phyloP scores from a whole-genome alignment of 2,113 vertebrate genomes.

The Lagopus leucura region DNA sequence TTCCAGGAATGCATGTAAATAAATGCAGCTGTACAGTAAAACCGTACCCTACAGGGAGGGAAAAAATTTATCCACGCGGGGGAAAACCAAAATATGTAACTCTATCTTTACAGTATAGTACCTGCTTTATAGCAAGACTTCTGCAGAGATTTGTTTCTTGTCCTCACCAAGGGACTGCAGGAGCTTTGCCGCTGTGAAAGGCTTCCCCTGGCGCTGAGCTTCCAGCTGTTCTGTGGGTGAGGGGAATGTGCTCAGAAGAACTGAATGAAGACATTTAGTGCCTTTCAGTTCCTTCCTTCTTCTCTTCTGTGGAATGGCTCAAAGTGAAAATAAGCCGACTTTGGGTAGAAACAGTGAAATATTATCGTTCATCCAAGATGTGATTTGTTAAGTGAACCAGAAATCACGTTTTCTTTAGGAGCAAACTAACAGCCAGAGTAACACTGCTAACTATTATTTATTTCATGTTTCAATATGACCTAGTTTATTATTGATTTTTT shows the following conservation, averaged over 20 bases:
- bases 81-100: not conserved
- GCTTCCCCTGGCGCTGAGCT: not conserved
- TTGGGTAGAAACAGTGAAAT: not conserved
- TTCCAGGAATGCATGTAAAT: not conserved
- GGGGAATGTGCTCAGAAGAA: not conserved
- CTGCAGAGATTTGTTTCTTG: not conserved
- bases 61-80: not conserved
- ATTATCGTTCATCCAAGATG: not conserved
- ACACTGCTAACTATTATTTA: not conserved
- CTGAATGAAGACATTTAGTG: not conserved
- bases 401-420: not conserved
- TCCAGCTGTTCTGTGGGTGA: not conserved
- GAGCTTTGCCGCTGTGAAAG: not conserved
- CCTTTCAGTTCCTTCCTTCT: not conserved
- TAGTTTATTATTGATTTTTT: not conserved
- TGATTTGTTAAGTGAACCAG: not conserved
- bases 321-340: not conserved
- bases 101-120: not conserved
- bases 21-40: not conserved
- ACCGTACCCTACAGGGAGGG: not conserved
- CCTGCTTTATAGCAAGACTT: not conserved
- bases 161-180: not conserved
- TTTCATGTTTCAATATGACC: not conserved
- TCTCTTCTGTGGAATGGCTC: not conserved
- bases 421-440: not conserved